Conservation (phyloP, 2,888 invertebrate genomes). For the Xestobium rufovillosum region DNA sequence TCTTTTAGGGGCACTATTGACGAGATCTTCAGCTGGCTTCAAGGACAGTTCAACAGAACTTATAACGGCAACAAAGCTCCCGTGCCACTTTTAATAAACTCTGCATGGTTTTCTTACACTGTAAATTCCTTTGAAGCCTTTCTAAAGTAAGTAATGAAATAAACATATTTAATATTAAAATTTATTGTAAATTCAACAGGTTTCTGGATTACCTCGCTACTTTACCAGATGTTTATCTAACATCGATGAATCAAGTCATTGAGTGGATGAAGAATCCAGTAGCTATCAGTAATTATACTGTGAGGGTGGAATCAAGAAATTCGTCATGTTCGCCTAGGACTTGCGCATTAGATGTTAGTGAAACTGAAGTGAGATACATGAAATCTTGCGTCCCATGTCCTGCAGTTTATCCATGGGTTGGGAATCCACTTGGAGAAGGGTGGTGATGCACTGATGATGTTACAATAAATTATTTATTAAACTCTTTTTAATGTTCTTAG, state of each 20-base stretch:
- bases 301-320: conserved; percentile 15
- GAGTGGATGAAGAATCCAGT: conserved; percentile 43
- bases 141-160: conserved; percentile 17
- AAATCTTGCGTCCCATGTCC: conserved; percentile 42
- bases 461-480: too few relatives aligned
- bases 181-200: conserved; percentile 19
- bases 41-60: conserved; percentile 39
- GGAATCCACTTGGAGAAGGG: conserved; percentile 38
- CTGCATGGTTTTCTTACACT: conserved; percentile 43
- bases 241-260: conserved; percentile 39
- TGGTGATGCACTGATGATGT: neutral
- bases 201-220: conserved; percentile 37
- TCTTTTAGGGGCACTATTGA: conserved; percentile 13
- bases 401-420: conserved; percentile 42
- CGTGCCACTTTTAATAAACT: conserved; percentile 44
- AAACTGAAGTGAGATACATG: conserved; percentile 37
- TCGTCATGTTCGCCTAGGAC: conserved; percentile 23
- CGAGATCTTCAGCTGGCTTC: conserved; percentile 37
- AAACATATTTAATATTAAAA: neutral
- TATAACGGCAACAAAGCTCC: conserved; percentile 44
- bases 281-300: conserved; percentile 26
- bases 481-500: neutral
- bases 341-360: conserved; percentile 28
- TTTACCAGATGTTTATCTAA: conserved; percentile 40
- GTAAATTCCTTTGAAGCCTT: conserved; percentile 31